Percentiles rank a stretch among this genome's conserved stretches.
These are phyloP conservation scores for Solenopsis invicta DNA, from an alignment of 1,140 invertebrate genomes.

Conservation along the genomic window DNA sequence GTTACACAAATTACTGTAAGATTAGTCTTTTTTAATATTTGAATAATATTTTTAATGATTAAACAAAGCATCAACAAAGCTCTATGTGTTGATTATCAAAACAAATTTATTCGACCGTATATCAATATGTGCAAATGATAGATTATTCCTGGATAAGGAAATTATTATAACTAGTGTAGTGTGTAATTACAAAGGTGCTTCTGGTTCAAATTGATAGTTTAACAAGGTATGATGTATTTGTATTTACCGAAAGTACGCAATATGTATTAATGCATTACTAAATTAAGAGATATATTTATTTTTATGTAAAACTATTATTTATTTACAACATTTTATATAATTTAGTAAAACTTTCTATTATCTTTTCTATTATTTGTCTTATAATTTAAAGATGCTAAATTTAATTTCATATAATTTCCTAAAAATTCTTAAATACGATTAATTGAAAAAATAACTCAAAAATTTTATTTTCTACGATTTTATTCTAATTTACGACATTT, in stretches of 20 bases:
- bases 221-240: no score
- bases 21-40: neutral
- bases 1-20: neutral
- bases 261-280: neutral
- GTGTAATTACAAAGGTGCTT: neutral
- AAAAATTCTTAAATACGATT: neutral
- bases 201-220: neutral
- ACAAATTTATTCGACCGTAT: neutral
- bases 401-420: neutral
- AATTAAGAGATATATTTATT: neutral
- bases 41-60: no score
- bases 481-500: slow-evolving; percentile 1
- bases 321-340: neutral
- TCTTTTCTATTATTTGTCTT: neutral
- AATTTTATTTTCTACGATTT: neutral
- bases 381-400: neutral
- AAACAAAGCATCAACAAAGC: neutral
- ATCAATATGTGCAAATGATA: neutral
- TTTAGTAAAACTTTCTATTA: neutral
- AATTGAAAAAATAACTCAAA: neutral
- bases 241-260: neutral
- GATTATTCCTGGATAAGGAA: slow-evolving; percentile 21
- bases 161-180: neutral
- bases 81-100: neutral
- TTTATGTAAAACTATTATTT: neutral